A percentile compares a stretch with the other conserved stretches of the same genome.
These are phyloP conservation scores for Cydia strobilella DNA, from an alignment of 1,140 invertebrate genomes.

Conservation along the genomic window DNA sequence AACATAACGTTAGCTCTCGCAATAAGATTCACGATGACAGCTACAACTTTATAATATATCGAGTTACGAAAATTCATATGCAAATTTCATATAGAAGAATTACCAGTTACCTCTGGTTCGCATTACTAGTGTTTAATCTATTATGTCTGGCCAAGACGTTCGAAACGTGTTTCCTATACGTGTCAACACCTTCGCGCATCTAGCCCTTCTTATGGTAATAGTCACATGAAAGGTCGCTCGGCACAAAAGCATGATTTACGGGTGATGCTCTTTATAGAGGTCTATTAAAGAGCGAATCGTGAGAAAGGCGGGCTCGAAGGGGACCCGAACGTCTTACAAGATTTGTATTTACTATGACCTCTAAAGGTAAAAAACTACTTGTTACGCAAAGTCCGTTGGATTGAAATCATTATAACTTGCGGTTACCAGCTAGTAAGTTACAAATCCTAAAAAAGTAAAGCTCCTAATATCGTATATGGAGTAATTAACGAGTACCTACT, in stretches of 20 bases:
- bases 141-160: conserved; percentile 34
- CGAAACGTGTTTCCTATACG: conserved; percentile 67
- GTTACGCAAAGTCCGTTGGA: conserved; percentile 16
- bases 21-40: conserved; percentile 28
- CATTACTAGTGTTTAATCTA: conserved; percentile 14
- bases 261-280: conserved; percentile 66
- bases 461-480: background rate
- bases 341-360: conserved; percentile 31
- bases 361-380: conserved; percentile 19
- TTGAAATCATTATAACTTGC: background rate
- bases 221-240: conserved; percentile 62
- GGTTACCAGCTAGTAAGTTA: background rate
- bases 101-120: conserved; percentile 41
- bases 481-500: background rate
- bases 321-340: conserved; percentile 60
- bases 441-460: background rate
- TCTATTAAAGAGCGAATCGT: conserved; percentile 71
- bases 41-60: conserved; percentile 29
- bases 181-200: conserved; percentile 76
- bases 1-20: conserved; percentile 26
- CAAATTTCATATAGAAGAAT: conserved; percentile 40
- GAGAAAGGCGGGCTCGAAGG: conserved; percentile 67
- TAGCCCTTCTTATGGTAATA: conserved; percentile 76
- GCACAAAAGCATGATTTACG: conserved; percentile 76
- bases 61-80: conserved; percentile 24